Percentiles rank a stretch among this genome's conserved stretches.
phyloP scores from a whole-genome alignment of 2,113 vertebrate species.

The Xyrauchen texanus region DNA sequence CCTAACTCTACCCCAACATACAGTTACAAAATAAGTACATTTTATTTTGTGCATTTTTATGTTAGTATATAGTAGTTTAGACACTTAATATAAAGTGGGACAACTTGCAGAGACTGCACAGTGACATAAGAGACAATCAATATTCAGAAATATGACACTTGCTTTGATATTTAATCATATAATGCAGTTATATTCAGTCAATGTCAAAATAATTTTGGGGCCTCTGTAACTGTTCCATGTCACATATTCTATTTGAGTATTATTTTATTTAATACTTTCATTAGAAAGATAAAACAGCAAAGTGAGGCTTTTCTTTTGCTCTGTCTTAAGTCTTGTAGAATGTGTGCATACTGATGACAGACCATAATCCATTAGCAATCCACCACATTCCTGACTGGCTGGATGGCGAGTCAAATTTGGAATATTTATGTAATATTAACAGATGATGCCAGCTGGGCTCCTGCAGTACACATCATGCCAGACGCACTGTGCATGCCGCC shows the following conservation, averaged over 20 bases:
- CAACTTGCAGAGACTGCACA: no score
- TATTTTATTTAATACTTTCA: neutral
- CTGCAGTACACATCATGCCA: neutral
- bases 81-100: no score
- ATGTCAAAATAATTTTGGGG: no score
- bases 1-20: no score
- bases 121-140: no score
- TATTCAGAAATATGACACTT: neutral
- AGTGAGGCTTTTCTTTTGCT: slow-evolving; percentile 1
- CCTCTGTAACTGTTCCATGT: no score
- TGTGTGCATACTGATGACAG: slow-evolving; percentile 41
- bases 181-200: no score
- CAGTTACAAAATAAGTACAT: no score
- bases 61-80: no score
- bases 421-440: slow-evolving; percentile 50
- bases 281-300: neutral
- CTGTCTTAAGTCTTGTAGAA: slow-evolving; percentile 27
- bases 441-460: slow-evolving; percentile 46
- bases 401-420: slow-evolving; percentile 40
- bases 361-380: slow-evolving; percentile 45
- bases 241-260: neutral
- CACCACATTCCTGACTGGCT: slow-evolving; percentile 37
- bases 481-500: neutral
- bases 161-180: neutral
- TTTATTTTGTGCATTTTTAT: no score